Conservation (phyloP, 2,113 vertebrate species). For the Cyprinus carpio region DNA sequence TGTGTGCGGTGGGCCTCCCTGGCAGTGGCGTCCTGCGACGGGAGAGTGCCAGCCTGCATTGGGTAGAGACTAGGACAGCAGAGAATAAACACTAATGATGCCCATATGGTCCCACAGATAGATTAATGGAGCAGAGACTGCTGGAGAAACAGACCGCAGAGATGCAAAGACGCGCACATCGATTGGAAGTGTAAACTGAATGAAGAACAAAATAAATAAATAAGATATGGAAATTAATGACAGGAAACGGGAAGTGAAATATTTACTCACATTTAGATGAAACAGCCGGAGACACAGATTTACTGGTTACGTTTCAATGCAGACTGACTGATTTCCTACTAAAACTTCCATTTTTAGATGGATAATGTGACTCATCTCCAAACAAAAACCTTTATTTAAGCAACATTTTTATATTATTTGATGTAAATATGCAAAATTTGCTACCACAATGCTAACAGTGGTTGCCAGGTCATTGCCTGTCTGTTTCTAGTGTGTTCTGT, state of each 20-base stretch:
- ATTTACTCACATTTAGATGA: conserved; percentile 37
- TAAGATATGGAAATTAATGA: conserved; percentile 6
- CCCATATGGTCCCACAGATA: conserved; percentile 51
- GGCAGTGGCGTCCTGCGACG: neutral
- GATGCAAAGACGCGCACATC: conserved; percentile 29
- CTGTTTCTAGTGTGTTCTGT: no score
- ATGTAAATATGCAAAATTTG: neutral
- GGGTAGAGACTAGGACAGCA: conserved; percentile 29
- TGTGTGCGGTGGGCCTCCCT: conserved; percentile 1
- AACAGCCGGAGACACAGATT: conserved; percentile 24
- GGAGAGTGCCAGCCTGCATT: conserved; percentile 32
- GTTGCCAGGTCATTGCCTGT: neutral
- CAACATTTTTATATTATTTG: neutral
- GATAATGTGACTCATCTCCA: neutral
- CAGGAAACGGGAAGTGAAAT: conserved; percentile 28
- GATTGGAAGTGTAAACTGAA: neutral
- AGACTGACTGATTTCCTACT: neutral
- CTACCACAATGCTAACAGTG: neutral
- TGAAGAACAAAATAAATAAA: neutral
- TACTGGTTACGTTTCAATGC: conserved; percentile 7
- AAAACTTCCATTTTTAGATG: neutral
- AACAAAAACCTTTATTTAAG: neutral
- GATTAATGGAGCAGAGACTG: conserved; percentile 51
- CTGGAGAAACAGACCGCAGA: conserved; percentile 44
- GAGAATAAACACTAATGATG: conserved; percentile 46